Conservation (phyloP, 2,797 vertebrate genomes). For the Kryptopterus vitreolus region DNA sequence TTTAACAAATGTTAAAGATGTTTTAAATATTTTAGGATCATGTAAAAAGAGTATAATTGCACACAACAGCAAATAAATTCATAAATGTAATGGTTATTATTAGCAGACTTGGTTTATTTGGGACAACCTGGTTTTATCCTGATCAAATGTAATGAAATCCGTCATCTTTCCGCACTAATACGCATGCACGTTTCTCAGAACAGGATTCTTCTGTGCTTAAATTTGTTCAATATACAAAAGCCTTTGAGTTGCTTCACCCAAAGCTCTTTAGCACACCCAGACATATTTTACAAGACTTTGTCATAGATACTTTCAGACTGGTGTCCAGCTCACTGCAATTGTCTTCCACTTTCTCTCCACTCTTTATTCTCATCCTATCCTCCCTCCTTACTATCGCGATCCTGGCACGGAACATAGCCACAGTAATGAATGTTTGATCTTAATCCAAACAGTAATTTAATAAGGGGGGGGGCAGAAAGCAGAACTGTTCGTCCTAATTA, state of each 20-base stretch:
- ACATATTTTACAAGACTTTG: constrained; percentile 9
- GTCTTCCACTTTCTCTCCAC: neutral
- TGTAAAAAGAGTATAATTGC: neutral
- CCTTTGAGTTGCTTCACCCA: neutral
- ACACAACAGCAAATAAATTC: neutral
- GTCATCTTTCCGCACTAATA: neutral
- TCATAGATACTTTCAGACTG: neutral
- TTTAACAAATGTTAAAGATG: too few species aligned
- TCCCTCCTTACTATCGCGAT: constrained; percentile 49
- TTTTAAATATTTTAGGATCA: neutral
- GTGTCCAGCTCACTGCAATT: neutral
- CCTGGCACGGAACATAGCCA: constrained; percentile 61
- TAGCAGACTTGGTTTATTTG: neutral
- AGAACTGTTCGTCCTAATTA: constrained; percentile 68
- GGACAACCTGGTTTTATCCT: neutral
- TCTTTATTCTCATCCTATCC: neutral
- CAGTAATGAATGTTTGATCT: constrained; percentile 76
- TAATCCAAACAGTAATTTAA: constrained; percentile 79
- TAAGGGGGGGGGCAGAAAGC: constrained; percentile 65
- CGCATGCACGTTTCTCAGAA: neutral
- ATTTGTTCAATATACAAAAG: neutral
- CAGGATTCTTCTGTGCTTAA: neutral
- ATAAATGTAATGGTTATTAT: neutral
- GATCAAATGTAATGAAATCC: neutral
- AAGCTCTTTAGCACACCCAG: neutral